Evolutionary conservation across 1,140 invertebrate species (phyloP).

Genomic region (Drosophila bifasciata): DNA sequence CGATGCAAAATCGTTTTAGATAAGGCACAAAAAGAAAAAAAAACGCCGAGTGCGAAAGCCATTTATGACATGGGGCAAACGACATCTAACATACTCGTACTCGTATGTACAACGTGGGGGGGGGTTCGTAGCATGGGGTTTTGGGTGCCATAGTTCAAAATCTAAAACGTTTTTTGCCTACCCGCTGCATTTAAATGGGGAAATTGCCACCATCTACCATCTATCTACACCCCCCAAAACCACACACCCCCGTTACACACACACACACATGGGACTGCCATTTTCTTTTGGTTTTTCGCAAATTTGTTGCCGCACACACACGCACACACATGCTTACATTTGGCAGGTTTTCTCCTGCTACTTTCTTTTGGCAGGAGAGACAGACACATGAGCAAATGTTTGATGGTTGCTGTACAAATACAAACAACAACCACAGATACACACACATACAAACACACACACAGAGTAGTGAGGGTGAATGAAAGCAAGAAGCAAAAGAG

Average conservation of each 20-base stretch:
- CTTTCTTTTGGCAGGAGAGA: conserved; percentile 25
- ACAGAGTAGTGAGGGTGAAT: conserved; percentile 56
- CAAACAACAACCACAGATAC: conserved; percentile 66
- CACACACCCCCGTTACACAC: conserved; percentile 12
- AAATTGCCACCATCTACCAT: conserved; percentile 52
- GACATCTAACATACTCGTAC: neutral
- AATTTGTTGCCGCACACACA: conserved; percentile 49
- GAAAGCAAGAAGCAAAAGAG: conserved; percentile 48
- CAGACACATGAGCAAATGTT: conserved; percentile 68
- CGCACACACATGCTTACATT: conserved; percentile 54
- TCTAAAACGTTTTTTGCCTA: conserved; percentile 66
- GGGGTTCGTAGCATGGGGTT: conserved; percentile 4
- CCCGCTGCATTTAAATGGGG: conserved; percentile 70
- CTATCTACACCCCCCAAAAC: too few species aligned
- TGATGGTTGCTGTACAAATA: conserved; percentile 81
- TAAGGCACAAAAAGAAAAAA: conserved; percentile 14
- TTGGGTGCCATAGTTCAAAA: conserved; percentile 63
- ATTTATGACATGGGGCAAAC: conserved; percentile 34
- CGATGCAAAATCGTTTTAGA: conserved; percentile 48
- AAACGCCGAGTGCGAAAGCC: conserved; percentile 9
- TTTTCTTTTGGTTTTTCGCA: conserved; percentile 74
- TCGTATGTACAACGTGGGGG: neutral
- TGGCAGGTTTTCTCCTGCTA: conserved; percentile 44
- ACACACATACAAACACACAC: conserved; percentile 18
- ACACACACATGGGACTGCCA: conserved; percentile 43